Evolutionary conservation across 1,140 invertebrate species (phyloP), one percentile per base, ranked within the genome.

Genomic region (Planococcus citri): DNA sequence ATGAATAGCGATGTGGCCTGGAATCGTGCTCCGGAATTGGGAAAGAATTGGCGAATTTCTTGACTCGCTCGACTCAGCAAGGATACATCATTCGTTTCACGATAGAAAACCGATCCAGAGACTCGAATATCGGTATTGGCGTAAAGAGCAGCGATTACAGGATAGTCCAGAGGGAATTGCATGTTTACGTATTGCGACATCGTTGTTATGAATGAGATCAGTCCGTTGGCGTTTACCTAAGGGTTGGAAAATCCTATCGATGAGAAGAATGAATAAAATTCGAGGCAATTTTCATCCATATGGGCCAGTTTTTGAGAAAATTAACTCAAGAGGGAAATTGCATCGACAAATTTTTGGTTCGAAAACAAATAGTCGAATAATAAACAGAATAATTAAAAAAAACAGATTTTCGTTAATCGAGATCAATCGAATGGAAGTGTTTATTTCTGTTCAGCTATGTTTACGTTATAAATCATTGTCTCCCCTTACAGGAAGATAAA

Each of bases 181-280:
- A 89, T 85, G 76, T 94, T 94, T 73, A 92, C 84, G 76, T 92
- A 95, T 60, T 83, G 83, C 20, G 90, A 86, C 70, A 95, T 88
- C 64, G 94, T 88, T 12, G 89, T 88, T 73, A 88, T 81, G 76
- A 97, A 95, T 1, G 94, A 93, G n/a, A 97, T 74, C 14, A 95
- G 81, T 27, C 94, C 94, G 81, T 94, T 95, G 75, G 86, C 88
- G 78, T 95, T 96, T 67, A 97, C 86, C 94, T 96, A 80, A 51
- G 4, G 17, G 41, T 51, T 33, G 29, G 29, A 6, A 33, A 6
- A 33, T 3, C 29, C 12, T 33, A 33, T 33, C 29, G 29, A 33
- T 33, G 3, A 12, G 12, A 33, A 33, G 3, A 33, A 3, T 33
- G 29, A n/a, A n/a, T n/a, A n/a, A n/a, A 6, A 33, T 33, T 33